These are phyloP conservation scores for Monomorium pharaonis DNA, from an alignment of 1,140 invertebrate species.

Conservation along the genomic window DNA sequence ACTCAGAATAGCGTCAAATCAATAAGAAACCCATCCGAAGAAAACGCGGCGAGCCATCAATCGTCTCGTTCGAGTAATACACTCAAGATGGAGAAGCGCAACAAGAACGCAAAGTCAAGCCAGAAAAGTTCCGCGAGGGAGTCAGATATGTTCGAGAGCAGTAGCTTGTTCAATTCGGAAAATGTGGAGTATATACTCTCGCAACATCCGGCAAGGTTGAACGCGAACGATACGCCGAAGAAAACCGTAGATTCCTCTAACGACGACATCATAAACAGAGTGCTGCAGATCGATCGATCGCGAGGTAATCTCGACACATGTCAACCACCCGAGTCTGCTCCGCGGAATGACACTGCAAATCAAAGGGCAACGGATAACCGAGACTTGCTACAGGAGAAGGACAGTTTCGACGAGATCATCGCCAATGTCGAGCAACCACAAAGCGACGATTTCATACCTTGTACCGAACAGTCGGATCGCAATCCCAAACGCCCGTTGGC, in stretches of 20 bases:
- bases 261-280: slow-evolving; percentile 18
- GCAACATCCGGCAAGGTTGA: background rate
- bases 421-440: slow-evolving; percentile 50
- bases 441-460: background rate
- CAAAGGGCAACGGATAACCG: background rate
- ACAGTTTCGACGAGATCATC: slow-evolving; percentile 60
- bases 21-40: background rate
- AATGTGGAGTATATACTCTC: background rate
- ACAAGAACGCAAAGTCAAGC: background rate
- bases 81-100: background rate
- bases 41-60: background rate
- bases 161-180: slow-evolving; percentile 22
- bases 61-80: background rate
- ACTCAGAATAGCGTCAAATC: background rate
- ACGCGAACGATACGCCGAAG: background rate
- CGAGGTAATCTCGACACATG: background rate
- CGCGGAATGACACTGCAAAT: background rate
- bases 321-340: background rate
- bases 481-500: background rate
- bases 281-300: slow-evolving; percentile 18
- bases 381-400: slow-evolving; percentile 47
- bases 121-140: background rate
- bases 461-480: background rate
- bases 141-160: slow-evolving; percentile 27
- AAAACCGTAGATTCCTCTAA: background rate